Base-by-base conservation (phyloP, 2,888 invertebrate genomes). In the Ophion ellenae region DNA sequence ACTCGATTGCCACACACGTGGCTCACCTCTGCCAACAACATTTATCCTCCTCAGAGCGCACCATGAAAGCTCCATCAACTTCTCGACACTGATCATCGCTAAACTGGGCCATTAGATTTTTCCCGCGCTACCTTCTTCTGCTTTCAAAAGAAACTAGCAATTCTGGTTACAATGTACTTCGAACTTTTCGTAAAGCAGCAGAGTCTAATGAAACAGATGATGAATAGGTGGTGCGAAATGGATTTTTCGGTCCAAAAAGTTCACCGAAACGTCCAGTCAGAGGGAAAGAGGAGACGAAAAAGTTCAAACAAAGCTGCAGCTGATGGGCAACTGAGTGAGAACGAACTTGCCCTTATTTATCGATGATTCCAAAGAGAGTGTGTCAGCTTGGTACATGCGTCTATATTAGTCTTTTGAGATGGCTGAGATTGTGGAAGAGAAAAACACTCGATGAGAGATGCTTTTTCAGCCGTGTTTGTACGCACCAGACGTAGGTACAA, bases 381-480 rank as follows among this genome's bases (percentile, higher is more conserved):
- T 70, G 28, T 47, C 70, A 59, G n/a, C 36, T 40, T n/a, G 40
- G n/a, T 74, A 36, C 59, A 59, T 14, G 20, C 36, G 32, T 64
- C 79, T 70, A 64, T 75, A 32, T 32, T 69, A 70, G 71, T 61
- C 17, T 66, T 70, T 59, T 64, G 70, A 80, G 84, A 84, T 84
- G 75, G 64, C 57, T 66, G 59, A 24, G 75, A 80, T 75, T 66
- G 66, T 80, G 75, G 70, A 59, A 76, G 63, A 57, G 71, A 36
- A 32, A 32, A 32, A 32, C 70, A 47, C 64, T 76, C 79, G 79
- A 76, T 32, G 32, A 32, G 32, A 32, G 69, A 70, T 47, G 36
- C 53, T 57, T 75, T 70, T 11, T 20, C 57, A 36, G n/a, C 47
- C 17, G 45, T 17, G 6, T 63, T 53, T 32, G 32, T 32, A 32